Evolutionary conservation across 2,113 vertebrate genomes (phyloP), one percentile per base, ranked within the genome.

Genomic region (Dermatemys mawii): DNA sequence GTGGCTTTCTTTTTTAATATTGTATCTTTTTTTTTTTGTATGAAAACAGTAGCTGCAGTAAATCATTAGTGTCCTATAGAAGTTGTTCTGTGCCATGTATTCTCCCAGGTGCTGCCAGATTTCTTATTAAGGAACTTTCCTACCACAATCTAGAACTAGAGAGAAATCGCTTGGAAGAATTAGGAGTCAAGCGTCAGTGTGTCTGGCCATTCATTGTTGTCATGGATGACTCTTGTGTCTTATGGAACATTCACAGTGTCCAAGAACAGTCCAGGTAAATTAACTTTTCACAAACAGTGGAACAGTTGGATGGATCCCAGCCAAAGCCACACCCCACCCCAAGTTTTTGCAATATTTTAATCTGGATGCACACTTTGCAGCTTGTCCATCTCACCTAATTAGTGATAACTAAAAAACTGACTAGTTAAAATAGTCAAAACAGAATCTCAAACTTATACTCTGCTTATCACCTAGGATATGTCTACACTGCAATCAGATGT

Each of bases 91-190:
- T 48, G 2, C 63, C 90, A 7, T 92, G 12, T 84, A 83, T 93
- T 89, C 94, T 96, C 93, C 86, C 94, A 99, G 99, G 99, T 91
- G 99, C 99, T 38, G 99, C 99, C 49, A 99, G 99, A 79, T 99
- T 99, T 96, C 99, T 99, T 94, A 99, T 99, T 97, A 99, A 99
- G 97, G 99, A 99, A 91, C 98, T 99, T 92, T 99, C 99, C 2
- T 99, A 99, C 96, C 99, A 99, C 95, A 99, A 99, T 96, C 98
- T 99, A 81, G 99, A 99, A 96, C 98, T 99, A 97, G 99, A 99
- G 94, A 98, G 99, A 83, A 99, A 99, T 97, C 98, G 99, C 22
- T 96, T 99, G 90, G 99, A 99, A 95, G 99, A 99, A 89, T 98
- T 99, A 91, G 99, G 99, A 8, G 97, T 99, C 48, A 99, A 98